phyloP scores from a whole-genome alignment of 2,113 vertebrate genomes.

The Colaptes auratus region DNA sequence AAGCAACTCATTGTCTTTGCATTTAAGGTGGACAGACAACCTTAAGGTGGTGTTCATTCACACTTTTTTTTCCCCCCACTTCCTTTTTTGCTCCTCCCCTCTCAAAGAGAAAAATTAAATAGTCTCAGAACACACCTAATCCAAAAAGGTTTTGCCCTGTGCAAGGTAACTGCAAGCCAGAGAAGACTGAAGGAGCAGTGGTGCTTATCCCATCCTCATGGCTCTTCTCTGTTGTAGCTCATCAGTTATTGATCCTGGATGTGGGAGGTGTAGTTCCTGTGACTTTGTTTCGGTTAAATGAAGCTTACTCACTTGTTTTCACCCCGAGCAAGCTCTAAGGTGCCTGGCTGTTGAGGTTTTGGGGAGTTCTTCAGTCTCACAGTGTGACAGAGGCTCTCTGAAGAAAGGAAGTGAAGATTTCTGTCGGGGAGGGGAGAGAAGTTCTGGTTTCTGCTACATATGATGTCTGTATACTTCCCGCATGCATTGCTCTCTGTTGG shows the following conservation, averaged over 20 bases:
- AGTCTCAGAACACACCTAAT: background rate
- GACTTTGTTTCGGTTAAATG: slow-evolving; percentile 11
- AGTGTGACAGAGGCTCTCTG: background rate
- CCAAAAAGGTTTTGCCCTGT: background rate
- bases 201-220: background rate
- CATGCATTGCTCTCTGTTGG: background rate
- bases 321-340: background rate
- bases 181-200: slow-evolving; percentile 20
- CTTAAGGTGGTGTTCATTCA: background rate
- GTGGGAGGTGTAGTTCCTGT: background rate
- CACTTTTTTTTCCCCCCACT: background rate
- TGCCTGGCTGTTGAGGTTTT: background rate
- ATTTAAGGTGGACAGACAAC: background rate
- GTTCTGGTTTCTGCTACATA: background rate
- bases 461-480: background rate
- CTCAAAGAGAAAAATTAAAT: background rate
- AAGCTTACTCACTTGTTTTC: background rate
- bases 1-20: background rate
- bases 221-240: background rate
- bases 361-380: background rate
- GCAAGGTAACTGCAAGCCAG: background rate
- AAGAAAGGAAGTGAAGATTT: background rate
- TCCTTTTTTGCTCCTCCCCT: background rate
- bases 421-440: background rate
- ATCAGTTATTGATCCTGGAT: background rate